Percentiles rank a stretch among this genome's conserved stretches.
These are phyloP conservation scores for Loxodonta africana DNA, from an alignment of 2,113 vertebrate species.

Conservation along the genomic window DNA sequence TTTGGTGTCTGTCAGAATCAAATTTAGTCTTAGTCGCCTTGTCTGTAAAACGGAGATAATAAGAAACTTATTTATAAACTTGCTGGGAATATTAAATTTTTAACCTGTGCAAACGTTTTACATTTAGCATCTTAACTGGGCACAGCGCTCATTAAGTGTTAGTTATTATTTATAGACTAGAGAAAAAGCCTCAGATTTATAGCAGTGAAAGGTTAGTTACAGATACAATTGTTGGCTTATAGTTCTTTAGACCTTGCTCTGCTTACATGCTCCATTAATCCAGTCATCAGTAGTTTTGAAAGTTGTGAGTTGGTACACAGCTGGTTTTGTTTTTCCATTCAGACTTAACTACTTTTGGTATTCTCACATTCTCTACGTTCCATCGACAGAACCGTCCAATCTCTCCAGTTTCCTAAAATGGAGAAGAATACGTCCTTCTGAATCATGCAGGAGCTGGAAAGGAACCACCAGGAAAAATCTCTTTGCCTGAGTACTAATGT, in stretches of 20 bases:
- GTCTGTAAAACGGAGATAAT: neutral
- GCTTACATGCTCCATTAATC: neutral
- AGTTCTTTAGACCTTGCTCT: neutral
- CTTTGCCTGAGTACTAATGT: neutral
- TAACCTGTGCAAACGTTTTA: neutral
- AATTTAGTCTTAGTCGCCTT: neutral
- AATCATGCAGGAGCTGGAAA: neutral
- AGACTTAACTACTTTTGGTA: neutral
- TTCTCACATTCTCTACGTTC: neutral
- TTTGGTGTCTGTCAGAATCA: neutral
- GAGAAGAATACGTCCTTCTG: neutral
- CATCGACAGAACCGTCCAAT: neutral
- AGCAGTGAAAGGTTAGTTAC: neutral
- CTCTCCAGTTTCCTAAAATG: neutral
- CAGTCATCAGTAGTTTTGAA: neutral
- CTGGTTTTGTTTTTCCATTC: neutral
- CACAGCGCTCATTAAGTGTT: conserved; percentile 8
- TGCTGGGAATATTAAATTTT: neutral
- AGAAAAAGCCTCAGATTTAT: neutral
- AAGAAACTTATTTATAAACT: neutral
- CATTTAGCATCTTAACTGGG: neutral
- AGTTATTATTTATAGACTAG: conserved; percentile 14
- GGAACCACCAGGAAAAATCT: neutral
- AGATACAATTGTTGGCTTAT: neutral
- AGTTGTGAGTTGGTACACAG: neutral